Percentiles rank a stretch among this genome's conserved stretches.
Conservation (phyloP, 64 coral and sea anemone genomes). For the Pachyseris speciosa region DNA sequence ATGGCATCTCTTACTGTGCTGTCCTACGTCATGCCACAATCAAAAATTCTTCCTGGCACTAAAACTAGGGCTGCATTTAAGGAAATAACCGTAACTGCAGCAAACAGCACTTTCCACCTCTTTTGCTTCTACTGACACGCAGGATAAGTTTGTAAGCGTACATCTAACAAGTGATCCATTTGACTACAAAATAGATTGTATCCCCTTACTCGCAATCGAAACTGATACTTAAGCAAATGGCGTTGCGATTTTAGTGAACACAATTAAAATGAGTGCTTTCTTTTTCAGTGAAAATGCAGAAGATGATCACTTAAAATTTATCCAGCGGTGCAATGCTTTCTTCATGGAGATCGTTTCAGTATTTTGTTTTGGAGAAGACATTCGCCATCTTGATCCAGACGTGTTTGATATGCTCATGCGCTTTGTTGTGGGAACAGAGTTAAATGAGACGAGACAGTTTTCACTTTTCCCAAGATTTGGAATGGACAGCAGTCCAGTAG, state of each 20-base stretch:
- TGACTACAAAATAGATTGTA: too few species aligned
- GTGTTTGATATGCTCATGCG: slow-evolving; percentile 70
- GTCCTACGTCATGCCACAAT: too few species aligned
- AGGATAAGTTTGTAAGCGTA: too few species aligned
- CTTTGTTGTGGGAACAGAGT: slow-evolving; percentile 40
- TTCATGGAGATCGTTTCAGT: slow-evolving; percentile 86
- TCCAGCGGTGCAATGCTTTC: slow-evolving; percentile 72
- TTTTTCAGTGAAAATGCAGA: neutral
- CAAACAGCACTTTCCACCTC: too few species aligned
- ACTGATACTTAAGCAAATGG: neutral
- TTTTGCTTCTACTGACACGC: too few species aligned
- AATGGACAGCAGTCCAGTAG: slow-evolving; percentile 63
- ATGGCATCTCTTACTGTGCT: too few species aligned
- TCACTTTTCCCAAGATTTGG: slow-evolving; percentile 71
- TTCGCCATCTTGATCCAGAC: slow-evolving; percentile 26
- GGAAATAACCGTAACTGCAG: too few species aligned
- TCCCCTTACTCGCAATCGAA: too few species aligned
- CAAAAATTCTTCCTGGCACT: too few species aligned
- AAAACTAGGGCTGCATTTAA: too few species aligned
- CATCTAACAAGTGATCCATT: too few species aligned
- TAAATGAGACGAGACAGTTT: slow-evolving; percentile 49
- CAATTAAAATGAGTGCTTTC: neutral
- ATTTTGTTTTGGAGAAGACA: slow-evolving; percentile 63
- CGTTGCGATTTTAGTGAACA: neutral
- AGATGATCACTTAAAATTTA: neutral